phyloP scores from a whole-genome alignment of 2,113 vertebrate genomes.

The Helogale parvula region DNA sequence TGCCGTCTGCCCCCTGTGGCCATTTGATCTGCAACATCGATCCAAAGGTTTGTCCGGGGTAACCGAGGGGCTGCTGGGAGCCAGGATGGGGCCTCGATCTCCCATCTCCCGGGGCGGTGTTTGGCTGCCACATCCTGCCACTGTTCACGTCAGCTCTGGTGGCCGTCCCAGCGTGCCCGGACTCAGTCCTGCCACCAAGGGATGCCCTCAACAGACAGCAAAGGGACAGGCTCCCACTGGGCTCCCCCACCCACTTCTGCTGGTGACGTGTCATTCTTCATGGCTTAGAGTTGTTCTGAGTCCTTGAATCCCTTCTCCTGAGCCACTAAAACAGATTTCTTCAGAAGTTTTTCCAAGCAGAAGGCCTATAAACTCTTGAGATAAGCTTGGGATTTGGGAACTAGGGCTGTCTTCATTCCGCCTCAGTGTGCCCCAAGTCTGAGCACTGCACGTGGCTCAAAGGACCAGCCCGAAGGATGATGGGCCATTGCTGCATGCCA shows the following conservation, averaged over 20 bases:
- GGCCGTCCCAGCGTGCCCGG: background rate
- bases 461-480: background rate
- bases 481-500: background rate
- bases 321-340: background rate
- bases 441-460: background rate
- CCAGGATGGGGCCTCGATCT: background rate
- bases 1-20: background rate
- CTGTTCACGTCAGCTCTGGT: background rate
- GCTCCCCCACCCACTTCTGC: background rate
- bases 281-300: background rate
- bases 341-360: background rate
- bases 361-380: background rate
- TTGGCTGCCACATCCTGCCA: background rate
- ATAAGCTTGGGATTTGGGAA: background rate
- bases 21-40: background rate
- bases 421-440: background rate
- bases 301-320: background rate
- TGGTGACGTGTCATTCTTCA: background rate
- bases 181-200: background rate
- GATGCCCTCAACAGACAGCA: background rate
- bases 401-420: background rate
- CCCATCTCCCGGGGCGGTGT: background rate
- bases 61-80: background rate
- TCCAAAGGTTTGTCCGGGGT: background rate
- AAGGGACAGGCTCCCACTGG: background rate